A percentile compares a stretch with the other conserved stretches of the same genome.
Evolutionary conservation across 2,797 vertebrate species (phyloP).

Genomic region (Parauchenoglanis ngamensis): DNA sequence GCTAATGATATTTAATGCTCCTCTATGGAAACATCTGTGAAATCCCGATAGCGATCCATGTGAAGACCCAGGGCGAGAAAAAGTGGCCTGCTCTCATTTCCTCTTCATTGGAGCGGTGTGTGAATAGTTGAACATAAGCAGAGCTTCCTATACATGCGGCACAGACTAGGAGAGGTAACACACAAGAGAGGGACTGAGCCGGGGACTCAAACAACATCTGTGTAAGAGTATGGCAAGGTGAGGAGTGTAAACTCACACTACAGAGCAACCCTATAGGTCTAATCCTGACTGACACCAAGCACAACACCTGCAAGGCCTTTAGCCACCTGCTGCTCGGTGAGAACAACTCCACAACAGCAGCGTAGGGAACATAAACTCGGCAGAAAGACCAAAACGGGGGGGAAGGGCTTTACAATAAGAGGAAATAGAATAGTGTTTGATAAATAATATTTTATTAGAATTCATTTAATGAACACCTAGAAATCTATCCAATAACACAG

Average conservation of each 20-base stretch:
- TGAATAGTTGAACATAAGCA: background rate
- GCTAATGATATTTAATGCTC: constrained; percentile 28
- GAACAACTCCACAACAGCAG: background rate
- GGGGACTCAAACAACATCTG: background rate
- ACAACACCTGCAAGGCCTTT: background rate
- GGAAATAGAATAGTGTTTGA: background rate
- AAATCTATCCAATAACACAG: background rate
- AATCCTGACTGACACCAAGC: constrained; percentile 4
- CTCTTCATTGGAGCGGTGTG: background rate
- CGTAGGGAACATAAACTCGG: background rate
- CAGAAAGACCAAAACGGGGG: background rate
- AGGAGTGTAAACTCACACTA: background rate
- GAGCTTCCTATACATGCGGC: background rate
- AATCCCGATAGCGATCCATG: constrained; percentile 1
- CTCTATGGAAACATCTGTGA: constrained; percentile 24
- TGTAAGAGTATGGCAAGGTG: background rate
- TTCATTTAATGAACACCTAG: background rate
- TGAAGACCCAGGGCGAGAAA: background rate
- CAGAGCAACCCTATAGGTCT: background rate
- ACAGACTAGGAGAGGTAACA: background rate
- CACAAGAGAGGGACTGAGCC: background rate
- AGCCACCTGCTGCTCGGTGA: background rate
- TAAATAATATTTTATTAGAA: background rate
- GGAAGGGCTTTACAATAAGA: background rate
- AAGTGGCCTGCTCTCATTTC: background rate